phyloP scores from a whole-genome alignment of 2,113 vertebrate genomes.

The Neodontobutis hainanensis region DNA sequence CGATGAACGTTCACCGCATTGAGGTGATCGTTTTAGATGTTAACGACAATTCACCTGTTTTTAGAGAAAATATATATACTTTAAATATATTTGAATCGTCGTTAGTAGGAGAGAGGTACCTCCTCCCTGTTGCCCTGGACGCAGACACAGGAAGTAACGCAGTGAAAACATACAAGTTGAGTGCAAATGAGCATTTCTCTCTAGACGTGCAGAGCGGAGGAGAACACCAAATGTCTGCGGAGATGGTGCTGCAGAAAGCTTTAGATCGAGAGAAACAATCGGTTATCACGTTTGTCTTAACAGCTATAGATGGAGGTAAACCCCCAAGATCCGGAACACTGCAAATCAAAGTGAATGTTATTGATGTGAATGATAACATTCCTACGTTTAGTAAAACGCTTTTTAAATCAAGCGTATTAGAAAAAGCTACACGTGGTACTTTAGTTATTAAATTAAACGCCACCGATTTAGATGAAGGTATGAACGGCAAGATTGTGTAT shows the following conservation, averaged over 20 bases:
- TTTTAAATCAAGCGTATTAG: constrained; percentile 64
- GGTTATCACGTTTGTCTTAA: constrained; percentile 37
- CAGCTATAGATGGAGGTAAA: constrained; percentile 61
- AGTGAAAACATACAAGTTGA: constrained; percentile 35
- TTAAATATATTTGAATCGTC: constrained; percentile 77
- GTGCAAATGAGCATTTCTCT: constrained; percentile 39
- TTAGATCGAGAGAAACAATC: constrained; percentile 69
- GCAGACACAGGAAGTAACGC: constrained; percentile 67
- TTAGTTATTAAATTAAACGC: constrained; percentile 61
- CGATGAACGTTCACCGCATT: constrained; percentile 76
- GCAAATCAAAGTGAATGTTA: constrained; percentile 55
- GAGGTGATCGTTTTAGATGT: constrained; percentile 81
- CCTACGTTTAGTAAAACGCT: constrained; percentile 60
- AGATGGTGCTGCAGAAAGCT: constrained; percentile 53
- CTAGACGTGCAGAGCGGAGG: constrained; percentile 34
- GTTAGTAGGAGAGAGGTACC: constrained; percentile 64
- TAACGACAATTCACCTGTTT: constrained; percentile 83
- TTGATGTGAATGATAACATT: constrained; percentile 72
- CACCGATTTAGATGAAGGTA: constrained; percentile 75
- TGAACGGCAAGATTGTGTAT: constrained; percentile 63
- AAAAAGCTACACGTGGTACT: constrained; percentile 44
- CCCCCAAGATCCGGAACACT: constrained; percentile 52
- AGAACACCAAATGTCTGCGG: constrained; percentile 39
- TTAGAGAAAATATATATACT: constrained; percentile 61
- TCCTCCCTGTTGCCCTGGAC: constrained; percentile 68